A percentile compares a stretch with the other conserved stretches of the same genome.
phyloP scores from a whole-genome alignment of 2,888 invertebrate genomes.

The Macrophya annulata region DNA sequence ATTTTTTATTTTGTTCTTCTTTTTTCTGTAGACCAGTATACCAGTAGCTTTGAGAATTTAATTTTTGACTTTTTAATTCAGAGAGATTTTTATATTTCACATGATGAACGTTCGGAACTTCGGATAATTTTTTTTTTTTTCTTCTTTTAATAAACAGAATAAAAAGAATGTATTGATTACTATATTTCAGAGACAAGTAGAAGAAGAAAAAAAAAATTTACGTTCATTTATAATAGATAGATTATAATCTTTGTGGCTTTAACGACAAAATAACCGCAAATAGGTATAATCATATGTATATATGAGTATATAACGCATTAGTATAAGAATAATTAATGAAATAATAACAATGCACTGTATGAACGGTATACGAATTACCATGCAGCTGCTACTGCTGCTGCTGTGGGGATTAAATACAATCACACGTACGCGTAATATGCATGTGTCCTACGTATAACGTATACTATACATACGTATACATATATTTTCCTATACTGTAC shows the following conservation, averaged over 20 bases:
- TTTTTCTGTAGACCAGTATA: background rate
- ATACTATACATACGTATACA: background rate
- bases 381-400: slow-evolving; percentile 34
- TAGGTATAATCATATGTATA: background rate
- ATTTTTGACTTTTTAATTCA: too few relatives aligned
- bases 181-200: too few relatives aligned
- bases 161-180: too few relatives aligned
- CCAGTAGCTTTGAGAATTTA: too few relatives aligned
- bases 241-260: background rate
- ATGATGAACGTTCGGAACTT: too few relatives aligned
- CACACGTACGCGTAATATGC: slow-evolving; percentile 6
- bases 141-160: too few relatives aligned
- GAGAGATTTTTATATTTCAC: too few relatives aligned
- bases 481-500: background rate
- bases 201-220: too few relatives aligned
- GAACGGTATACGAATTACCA: slow-evolving; percentile 5
- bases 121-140: too few relatives aligned
- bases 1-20: background rate
- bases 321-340: slow-evolving; percentile 26
- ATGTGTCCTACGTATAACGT: background rate
- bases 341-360: slow-evolving; percentile 13
- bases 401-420: background rate
- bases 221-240: background rate
- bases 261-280: background rate
- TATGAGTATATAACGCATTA: background rate